Base-by-base conservation (phyloP, 2,797 vertebrate species). In the Sebastes nivosus region DNA sequence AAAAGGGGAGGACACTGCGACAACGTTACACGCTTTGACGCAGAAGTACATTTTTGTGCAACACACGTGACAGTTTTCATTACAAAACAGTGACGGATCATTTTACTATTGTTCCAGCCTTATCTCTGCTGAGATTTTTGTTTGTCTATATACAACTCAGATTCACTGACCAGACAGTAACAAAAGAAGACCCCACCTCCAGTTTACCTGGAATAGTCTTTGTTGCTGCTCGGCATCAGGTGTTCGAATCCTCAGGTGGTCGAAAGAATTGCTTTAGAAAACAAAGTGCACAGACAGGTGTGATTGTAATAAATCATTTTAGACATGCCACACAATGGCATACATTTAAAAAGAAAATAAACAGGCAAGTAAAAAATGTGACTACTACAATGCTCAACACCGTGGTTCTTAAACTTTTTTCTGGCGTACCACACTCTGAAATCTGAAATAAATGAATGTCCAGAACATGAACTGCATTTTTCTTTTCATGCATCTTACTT, bases 21-120 rank as follows among this genome's bases (percentile, higher is more conserved):
- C 11, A 6, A 3, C 2, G 8, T 46, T 9, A 30, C 27, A 50
- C 4, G 3, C 5, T 52, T 54, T 2, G 2, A 64, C 25, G 75
- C 76, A 82, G 70, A 82, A 84, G 60, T 76, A 72, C 42, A 4
- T 14, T 18, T 79, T 34, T 50, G 16, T 68, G 78, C 30, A 34
- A 16, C 25, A 32, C 25, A 42, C 0, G 6, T 34, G 55, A 38
- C 54, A 14, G 32, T 22, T 59, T 22, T 16, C 27, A 9, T 64
- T 3, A 59, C 58, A 22, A 57, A 75, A 70, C 29, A 59, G 4
- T 6, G 32, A 30, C 10, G 4, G 55, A 50, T 71, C 16, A 46
- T 1, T 1, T 83, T 50, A 69, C 58, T 3, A 0, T 12, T 46
- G 46, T 75, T 46, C 52, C 24, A n/a, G 29, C 6, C 18, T 5